A percentile compares a stretch with the other conserved stretches of the same genome.
Conservation (phyloP, 2,888 invertebrate genomes). For the Cyrtodaria siliqua region DNA sequence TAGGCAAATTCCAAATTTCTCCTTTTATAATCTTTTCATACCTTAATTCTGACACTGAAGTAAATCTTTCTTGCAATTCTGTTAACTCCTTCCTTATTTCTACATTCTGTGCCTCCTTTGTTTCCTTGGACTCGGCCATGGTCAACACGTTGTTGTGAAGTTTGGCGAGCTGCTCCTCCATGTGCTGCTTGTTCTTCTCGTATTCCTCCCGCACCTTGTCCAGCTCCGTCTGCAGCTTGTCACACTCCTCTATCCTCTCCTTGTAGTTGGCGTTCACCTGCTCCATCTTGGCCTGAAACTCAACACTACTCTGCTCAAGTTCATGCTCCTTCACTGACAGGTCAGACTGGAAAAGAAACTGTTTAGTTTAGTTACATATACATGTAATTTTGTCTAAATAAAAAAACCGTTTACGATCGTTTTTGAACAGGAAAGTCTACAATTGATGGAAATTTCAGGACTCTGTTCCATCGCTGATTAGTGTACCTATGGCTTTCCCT, state of each 20-base stretch:
- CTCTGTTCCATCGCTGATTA: no score
- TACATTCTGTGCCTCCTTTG: slow-evolving; percentile 37
- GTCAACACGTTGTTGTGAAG: slow-evolving; percentile 38
- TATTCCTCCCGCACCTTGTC: slow-evolving; percentile 72
- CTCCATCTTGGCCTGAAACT: slow-evolving; percentile 67
- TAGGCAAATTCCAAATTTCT: no score
- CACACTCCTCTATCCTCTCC: slow-evolving; percentile 68
- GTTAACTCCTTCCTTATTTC: slow-evolving; percentile 42
- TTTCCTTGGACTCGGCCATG: slow-evolving; percentile 36
- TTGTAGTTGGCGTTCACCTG: slow-evolving; percentile 52
- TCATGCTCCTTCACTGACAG: slow-evolving; percentile 66
- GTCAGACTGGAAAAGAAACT: slow-evolving; percentile 43
- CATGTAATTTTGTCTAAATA: no score
- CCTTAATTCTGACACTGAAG: slow-evolving; percentile 29
- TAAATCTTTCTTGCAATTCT: slow-evolving; percentile 32
- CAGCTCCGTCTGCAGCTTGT: slow-evolving; percentile 73
- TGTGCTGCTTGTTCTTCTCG: slow-evolving; percentile 33
- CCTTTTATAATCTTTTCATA: no score
- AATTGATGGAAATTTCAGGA: no score
- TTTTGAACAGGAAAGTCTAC: no score
- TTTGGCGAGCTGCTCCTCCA: slow-evolving; percentile 55
- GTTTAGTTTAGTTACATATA: no score
- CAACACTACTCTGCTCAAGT: slow-evolving; percentile 51
- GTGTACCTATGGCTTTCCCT: no score
- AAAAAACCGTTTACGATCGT: no score